These are phyloP conservation scores for Cacatua alba DNA, from an alignment of 2,113 vertebrate genomes.

Conservation along the genomic window DNA sequence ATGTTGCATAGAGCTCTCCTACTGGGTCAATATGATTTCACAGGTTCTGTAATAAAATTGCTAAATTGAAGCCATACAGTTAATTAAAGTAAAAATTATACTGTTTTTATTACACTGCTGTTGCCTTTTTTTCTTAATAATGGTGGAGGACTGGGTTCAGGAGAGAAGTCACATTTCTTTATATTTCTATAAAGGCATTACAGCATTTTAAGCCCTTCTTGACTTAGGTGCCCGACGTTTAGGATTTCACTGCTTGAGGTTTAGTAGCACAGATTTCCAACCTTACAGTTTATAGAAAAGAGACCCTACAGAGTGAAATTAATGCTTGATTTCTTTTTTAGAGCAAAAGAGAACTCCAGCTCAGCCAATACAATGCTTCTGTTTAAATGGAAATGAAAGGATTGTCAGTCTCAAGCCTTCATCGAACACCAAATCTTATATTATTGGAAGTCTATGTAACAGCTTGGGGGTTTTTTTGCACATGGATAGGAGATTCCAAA, in stretches of 20 bases:
- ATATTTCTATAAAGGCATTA: background rate
- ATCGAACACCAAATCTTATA: background rate
- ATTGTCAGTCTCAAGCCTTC: background rate
- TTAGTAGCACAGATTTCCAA: background rate
- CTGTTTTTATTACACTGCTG: background rate
- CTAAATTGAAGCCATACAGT: background rate
- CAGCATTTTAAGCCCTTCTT: background rate
- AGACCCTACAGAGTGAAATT: background rate
- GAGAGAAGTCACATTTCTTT: background rate
- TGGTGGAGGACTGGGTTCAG: background rate
- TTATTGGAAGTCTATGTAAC: background rate
- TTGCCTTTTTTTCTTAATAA: background rate
- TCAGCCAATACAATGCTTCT: background rate
- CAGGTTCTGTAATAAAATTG: background rate
- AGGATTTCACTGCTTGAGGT: background rate
- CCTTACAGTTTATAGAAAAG: background rate
- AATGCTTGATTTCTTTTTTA: background rate
- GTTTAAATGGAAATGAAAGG: background rate
- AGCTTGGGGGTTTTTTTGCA: background rate
- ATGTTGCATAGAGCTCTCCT: background rate
- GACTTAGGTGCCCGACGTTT: background rate
- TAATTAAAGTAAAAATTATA: slow-evolving; percentile 7
- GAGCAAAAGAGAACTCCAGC: background rate
- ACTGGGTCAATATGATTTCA: background rate
- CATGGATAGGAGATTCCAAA: background rate